Evolutionary conservation across 2,797 vertebrate species (phyloP).

Genomic region (Chlorospingus flavigularis): DNA sequence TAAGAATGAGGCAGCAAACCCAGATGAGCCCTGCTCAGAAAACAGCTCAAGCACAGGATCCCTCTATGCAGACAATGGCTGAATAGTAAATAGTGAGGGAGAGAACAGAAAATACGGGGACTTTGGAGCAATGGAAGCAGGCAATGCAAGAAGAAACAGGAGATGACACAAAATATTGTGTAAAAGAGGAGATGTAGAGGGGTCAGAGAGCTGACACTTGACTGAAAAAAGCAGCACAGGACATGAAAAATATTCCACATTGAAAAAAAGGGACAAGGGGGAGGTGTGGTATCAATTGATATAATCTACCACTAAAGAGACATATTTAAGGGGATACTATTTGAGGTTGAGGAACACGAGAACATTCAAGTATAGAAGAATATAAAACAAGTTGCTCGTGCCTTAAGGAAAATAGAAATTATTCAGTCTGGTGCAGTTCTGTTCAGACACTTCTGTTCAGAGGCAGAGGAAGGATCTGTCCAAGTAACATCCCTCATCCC

Average conservation of each 20-base stretch:
- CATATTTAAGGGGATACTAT: not conserved
- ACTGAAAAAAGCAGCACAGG: not conserved
- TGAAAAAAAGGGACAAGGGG: not conserved
- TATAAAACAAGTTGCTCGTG: not conserved
- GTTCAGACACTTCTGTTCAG: not conserved
- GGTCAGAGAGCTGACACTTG: not conserved
- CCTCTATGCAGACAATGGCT: fast-evolving
- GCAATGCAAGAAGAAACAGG: not conserved
- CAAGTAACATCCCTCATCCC: fast-evolving
- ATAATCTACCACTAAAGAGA: not conserved
- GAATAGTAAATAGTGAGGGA: not conserved
- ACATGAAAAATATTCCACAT: not conserved
- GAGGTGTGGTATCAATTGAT: not conserved
- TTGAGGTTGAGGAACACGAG: not conserved
- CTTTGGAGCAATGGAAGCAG: not conserved
- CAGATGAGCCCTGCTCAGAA: not conserved
- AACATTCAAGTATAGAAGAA: not conserved
- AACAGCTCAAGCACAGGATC: not conserved
- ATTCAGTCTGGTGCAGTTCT: not conserved
- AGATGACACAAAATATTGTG: not conserved
- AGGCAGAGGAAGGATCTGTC: not conserved
- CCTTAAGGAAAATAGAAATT: not conserved
- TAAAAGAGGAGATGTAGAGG: not conserved
- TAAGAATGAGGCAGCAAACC: not conserved
- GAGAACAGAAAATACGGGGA: not conserved